Base-by-base conservation (phyloP, 2,888 invertebrate species). In the Tenthredo mesomela region DNA sequence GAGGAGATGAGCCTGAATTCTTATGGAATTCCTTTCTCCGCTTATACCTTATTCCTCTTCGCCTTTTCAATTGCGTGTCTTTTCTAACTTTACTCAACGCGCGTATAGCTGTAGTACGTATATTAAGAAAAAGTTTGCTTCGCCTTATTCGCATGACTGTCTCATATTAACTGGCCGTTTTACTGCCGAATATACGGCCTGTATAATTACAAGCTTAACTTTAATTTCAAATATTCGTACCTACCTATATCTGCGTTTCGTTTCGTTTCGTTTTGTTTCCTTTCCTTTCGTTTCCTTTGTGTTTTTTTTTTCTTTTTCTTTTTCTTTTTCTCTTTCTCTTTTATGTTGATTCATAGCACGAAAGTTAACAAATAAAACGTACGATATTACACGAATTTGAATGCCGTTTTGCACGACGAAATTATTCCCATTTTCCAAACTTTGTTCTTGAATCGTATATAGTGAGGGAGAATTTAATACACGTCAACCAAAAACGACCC, bases 391-490 rank as follows among this genome's bases (percentile, higher is more conserved):
- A 73, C 29, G 21, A 73, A 73, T 73, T 73, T 40, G n/a, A 73
- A 43, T 43, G 21, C 73, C n/a, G 3, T 12, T 43, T 29, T 33
- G 33, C 33, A 29, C 33, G 33, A 33, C 61, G 33, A 33, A 67
- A 33, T 33, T 2, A 29, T 4, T 4, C 67, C 5, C 15, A 33
- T 18, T 12, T 25, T 67, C n/a, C n/a, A 33, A 67, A 67, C 67
- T 67, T 67, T 67, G 18, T 67, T 67, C 6, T 18, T 67, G 18
- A 33, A 67, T 6, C 29, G 29, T 1, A 29, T 33, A 18, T 18
- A 33, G 40, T 54, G 5, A 40, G 80, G 37, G 61, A 80, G 40
- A 80, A 80, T 80, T 80, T 80, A 80, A 61, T 80, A 61, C 80
- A 12, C 80, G 15, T 21, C 58, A 61, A 80, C 37, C 61, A 40